Evolutionary conservation across 37 sponge, comb jelly and placozoan species (phyloP), one percentile per base, ranked within the genome.

Genomic region (Halichondria panicea): DNA sequence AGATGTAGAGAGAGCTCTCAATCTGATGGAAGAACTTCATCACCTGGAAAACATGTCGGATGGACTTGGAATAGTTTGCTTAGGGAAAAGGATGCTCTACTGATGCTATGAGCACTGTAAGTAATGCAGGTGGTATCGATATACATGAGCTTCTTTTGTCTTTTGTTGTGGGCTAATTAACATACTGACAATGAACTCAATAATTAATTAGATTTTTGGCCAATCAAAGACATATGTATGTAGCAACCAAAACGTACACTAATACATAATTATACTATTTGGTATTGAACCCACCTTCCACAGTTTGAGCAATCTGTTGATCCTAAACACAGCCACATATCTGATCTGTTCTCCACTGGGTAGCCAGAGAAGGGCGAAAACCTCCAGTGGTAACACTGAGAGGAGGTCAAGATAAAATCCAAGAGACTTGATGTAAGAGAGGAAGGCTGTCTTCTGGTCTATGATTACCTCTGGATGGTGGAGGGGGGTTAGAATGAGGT

Each of bases 271-370:
- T 48, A 48, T 48, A 48, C 50, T 18, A 48, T 13, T 18, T 9
- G 13, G 9, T 48, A 13, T 48, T 9, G 9, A 8, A 1, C 54
- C 22, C 55, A 85, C 86, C 80, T 87, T 91, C 83, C 87, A 78
- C 45, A 82, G 50, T 55, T 91, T 91, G 34, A 86, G n/a, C 11
- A 91, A 46, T 43, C 92, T 64, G 87, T 91, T 91, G 35, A 86
- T 40, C 70, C 76, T 78, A 4, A 87, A 45, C 0, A 86, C 33
- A 27, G 80, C 68, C 53, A 86, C 31, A 44, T 81, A 77, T 41
- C 64, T 69, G 31, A 41, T 34, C 15, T 79, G 62, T 3, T 79
- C 65, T 19, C 46, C 60, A 38, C 41, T 36, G 6, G 8, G 9
- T 24, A 19, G 28, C 82, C 84, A 83, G 43, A 27, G 57, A 3